Base-by-base conservation (phyloP, 2,888 invertebrate species). In the Antitype chi region DNA sequence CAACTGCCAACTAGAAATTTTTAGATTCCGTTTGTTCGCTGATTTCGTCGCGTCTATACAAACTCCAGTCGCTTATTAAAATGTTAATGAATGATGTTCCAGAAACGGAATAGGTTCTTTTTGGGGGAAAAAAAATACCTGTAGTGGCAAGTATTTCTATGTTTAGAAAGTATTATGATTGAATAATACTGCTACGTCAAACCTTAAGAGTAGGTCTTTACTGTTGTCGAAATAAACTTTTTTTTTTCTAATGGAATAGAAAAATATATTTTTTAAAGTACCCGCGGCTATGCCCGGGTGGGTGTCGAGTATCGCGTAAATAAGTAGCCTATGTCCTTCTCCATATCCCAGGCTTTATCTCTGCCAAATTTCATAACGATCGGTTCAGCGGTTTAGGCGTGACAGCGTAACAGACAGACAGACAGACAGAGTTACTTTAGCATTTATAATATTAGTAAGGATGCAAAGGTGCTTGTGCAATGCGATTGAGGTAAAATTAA, bases 41-140 rank as follows among this genome's bases (percentile, higher is more conserved):
- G 67, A 38, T 70, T 76, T 76, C 32, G 25, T 49, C 25, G 59
- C 15, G 60, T 43, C 53, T 60, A 60, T 52, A 72, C 57, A 71
- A 70, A 76, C 43, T 78, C 17, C 4, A 52, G 60, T 28, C 60
- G 43, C 55, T 78, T 73, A 83, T 74, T 76, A 78, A 76, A 80
- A 74, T 82, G 59, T 73, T 75, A 75, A 75, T 76, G 68, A 71
- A 78, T 71, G 64, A 63, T 49, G 57, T 53, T 63, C 47, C 9
- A 69, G 47, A 64, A 76, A 66, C 52, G 20, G 70, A 82, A 82
- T 82, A 78, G 32, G 59, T 57, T 72, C 1, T 47, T 60, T 74
- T 66, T 43, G 17, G 7, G n/a, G 15, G 47, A 60, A 23, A 25
- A 23, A 57, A 55, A 43, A 59, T 38, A 66, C 23, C 15, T 23